phyloP scores from a whole-genome alignment of 2,113 vertebrate species.

The Bolborhynchus lineola region DNA sequence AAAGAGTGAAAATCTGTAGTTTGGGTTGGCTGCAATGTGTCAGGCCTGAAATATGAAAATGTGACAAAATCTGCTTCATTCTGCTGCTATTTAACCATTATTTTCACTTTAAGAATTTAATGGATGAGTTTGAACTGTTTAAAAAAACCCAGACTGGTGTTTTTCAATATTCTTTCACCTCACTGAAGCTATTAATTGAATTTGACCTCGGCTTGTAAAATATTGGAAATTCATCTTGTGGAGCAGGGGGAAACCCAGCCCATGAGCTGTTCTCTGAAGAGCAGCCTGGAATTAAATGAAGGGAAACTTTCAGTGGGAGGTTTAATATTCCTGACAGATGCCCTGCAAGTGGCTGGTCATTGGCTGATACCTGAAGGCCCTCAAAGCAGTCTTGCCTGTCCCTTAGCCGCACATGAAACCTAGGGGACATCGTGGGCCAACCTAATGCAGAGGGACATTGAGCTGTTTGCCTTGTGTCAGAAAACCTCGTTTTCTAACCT shows the following conservation, averaged over 20 bases:
- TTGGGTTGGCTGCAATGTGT: not conserved
- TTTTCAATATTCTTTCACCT: not conserved
- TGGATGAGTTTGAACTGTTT: not conserved
- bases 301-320: not conserved
- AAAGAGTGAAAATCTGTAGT: not conserved
- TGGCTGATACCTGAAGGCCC: not conserved
- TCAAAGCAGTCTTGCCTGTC: not conserved
- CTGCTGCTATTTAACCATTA: not conserved
- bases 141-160: not conserved
- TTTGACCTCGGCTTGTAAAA: constrained; percentile 39
- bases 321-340: not conserved
- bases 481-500: not conserved
- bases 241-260: not conserved
- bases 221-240: not conserved
- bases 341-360: not conserved
- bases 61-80: not conserved
- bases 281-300: not conserved
- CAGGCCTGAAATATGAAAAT: not conserved
- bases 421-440: not conserved
- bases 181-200: constrained; percentile 47
- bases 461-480: not conserved
- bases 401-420: not conserved
- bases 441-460: not conserved
- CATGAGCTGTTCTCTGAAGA: not conserved
- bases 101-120: not conserved